Evolutionary conservation across 37 sponge, comb jelly and placozoan species (phyloP).

Genomic region (Tethya wilhelma): DNA sequence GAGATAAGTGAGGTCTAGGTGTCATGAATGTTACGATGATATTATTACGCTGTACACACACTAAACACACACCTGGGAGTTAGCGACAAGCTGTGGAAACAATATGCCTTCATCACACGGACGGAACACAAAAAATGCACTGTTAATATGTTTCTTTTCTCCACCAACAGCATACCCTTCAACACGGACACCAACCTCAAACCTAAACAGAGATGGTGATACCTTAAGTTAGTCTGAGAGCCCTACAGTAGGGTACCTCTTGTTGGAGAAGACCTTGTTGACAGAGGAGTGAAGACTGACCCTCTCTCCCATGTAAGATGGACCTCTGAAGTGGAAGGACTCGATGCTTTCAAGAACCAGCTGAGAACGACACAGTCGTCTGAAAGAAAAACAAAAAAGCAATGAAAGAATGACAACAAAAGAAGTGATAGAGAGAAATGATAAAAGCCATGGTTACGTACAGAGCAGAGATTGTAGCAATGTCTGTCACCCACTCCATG

Average conservation of each 20-base stretch:
- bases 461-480: conserved; percentile 54
- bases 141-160: conserved; percentile 52
- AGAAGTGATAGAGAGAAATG: neutral
- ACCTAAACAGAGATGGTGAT: conserved; percentile 2
- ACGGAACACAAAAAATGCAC: conserved; percentile 46
- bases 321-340: conserved; percentile 50
- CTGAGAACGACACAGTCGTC: conserved; percentile 13
- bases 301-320: conserved; percentile 54
- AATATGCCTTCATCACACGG: neutral
- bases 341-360: conserved; percentile 33
- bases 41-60: neutral
- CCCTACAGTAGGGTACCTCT: conserved; percentile 1
- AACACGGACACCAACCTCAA: conserved; percentile 64
- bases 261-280: conserved; percentile 52
- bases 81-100: conserved; percentile 17
- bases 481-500: conserved; percentile 67
- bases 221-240: neutral
- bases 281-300: conserved; percentile 41
- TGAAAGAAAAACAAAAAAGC: neutral
- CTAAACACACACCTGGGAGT: conserved; percentile 8
- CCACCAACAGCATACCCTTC: conserved; percentile 43
- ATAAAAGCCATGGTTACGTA: neutral
- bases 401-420: neutral
- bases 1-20: neutral
- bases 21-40: neutral